These are phyloP conservation scores for Pemphredon lugubris DNA, from an alignment of 2,888 invertebrate species.

Conservation along the genomic window DNA sequence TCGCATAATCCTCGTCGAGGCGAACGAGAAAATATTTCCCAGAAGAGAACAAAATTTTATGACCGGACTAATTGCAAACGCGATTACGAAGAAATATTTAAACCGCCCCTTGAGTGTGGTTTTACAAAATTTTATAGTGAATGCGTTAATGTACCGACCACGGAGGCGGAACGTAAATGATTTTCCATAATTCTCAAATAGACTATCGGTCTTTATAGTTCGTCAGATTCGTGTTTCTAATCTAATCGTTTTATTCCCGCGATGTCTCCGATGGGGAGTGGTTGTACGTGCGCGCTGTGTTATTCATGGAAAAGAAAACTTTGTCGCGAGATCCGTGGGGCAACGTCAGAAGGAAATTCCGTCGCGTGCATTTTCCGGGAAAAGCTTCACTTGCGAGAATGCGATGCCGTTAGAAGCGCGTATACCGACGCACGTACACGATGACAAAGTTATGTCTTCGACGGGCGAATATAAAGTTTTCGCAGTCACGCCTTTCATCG, in stretches of 20 bases:
- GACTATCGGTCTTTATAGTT: too few species aligned
- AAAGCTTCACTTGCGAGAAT: conserved; percentile 6
- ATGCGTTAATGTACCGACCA: too few species aligned
- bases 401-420: conserved; percentile 10
- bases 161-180: too few species aligned
- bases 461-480: background rate
- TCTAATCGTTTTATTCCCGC: background rate
- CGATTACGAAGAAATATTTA: too few species aligned
- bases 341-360: background rate
- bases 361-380: background rate
- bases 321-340: background rate
- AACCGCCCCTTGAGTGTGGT: too few species aligned
- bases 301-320: conserved; percentile 3
- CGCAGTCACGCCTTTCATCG: background rate
- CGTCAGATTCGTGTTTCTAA: too few species aligned
- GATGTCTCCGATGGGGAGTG: background rate
- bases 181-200: too few species aligned
- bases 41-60: too few species aligned
- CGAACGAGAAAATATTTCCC: too few species aligned
- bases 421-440: conserved; percentile 10
- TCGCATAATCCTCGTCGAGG: too few species aligned
- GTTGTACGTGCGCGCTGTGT: background rate
- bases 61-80: too few species aligned
- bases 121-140: too few species aligned
- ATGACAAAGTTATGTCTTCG: conserved; percentile 11